phyloP scores from a whole-genome alignment of 2,888 invertebrate genomes.

The Orthonychiurus folsomi region DNA sequence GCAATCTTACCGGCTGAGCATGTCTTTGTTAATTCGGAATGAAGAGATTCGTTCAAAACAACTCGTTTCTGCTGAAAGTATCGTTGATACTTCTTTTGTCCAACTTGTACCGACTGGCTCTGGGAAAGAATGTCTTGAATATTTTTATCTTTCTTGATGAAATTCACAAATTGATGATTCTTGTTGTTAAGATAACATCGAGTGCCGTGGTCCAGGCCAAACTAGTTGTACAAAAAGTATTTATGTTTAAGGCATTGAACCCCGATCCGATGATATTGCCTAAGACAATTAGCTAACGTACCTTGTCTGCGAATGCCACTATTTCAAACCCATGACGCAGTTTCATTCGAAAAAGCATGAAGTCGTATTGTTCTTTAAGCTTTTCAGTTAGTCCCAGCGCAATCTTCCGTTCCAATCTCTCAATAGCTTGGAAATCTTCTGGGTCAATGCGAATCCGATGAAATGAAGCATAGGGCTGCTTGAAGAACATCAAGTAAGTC shows the following conservation, averaged over 20 bases:
- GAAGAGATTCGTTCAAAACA: background rate
- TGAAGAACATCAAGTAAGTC: conserved; percentile 27
- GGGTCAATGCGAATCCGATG: background rate
- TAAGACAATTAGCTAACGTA: no score
- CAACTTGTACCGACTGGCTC: background rate
- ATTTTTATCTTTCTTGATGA: background rate
- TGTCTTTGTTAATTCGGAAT: background rate
- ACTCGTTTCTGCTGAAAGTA: background rate
- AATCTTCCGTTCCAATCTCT: background rate
- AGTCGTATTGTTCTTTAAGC: background rate
- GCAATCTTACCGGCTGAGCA: background rate
- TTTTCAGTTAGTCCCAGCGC: background rate
- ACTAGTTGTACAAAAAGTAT: no score
- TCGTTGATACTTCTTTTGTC: background rate
- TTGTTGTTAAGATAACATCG: background rate
- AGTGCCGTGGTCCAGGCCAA: background rate
- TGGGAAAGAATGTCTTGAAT: background rate
- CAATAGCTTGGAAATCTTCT: background rate
- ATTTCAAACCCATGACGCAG: background rate
- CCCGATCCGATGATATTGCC: no score
- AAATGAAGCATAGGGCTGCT: conserved; percentile 19
- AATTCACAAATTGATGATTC: background rate
- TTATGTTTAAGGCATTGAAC: no score
- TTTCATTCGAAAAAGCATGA: background rate
- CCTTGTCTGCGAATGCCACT: conserved; percentile 1